Evolutionary conservation across 1,140 invertebrate species (phyloP).

Genomic region (Drepana arcuata): DNA sequence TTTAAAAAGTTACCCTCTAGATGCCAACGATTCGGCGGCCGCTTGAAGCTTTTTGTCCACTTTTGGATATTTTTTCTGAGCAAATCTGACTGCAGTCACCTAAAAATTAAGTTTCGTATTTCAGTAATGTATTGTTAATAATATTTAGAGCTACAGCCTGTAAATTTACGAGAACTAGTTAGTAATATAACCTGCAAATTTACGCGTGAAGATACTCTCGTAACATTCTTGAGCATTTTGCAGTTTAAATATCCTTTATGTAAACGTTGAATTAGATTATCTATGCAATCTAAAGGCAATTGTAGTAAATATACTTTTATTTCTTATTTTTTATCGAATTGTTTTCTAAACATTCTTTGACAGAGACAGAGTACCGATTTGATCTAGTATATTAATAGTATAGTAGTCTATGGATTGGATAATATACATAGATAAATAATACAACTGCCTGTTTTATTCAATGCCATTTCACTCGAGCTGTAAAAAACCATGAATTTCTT

Average conservation of each 20-base stretch:
- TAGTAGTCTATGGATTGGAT: too few species aligned
- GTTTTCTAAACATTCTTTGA: too few species aligned
- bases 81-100: conserved; percentile 34
- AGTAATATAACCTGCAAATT: conserved; percentile 47
- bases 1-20: conserved; percentile 72
- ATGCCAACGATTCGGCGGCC: conserved; percentile 70
- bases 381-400: too few species aligned
- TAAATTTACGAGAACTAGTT: not conserved
- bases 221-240: conserved; percentile 37
- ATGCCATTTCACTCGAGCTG: too few species aligned
- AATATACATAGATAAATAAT: too few species aligned
- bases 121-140: conserved; percentile 6
- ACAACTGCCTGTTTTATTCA: too few species aligned
- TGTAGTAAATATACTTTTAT: not conserved
- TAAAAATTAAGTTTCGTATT: conserved; percentile 19
- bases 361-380: too few species aligned
- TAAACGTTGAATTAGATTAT: not conserved
- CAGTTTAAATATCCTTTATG: not conserved
- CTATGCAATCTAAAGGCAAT: not conserved
- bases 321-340: not conserved
- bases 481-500: too few species aligned
- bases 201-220: conserved; percentile 17
- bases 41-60: conserved; percentile 72
- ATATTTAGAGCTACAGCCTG: conserved; percentile 1
- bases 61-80: conserved; percentile 65